Conservation (phyloP, 2,888 invertebrate species). For the Ormyrus nitidulus region DNA sequence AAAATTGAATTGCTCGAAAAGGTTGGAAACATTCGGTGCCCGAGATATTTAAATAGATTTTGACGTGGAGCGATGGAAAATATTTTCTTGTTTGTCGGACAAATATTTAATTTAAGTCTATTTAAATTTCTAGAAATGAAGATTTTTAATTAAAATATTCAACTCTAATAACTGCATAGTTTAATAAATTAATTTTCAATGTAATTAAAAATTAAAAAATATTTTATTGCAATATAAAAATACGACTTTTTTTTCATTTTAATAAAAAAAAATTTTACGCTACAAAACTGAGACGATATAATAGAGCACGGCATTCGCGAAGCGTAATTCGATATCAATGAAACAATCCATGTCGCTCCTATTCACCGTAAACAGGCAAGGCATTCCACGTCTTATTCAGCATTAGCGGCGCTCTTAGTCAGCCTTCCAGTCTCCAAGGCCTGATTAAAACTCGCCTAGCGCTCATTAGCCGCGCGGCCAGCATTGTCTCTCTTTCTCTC, state of each 20-base stretch:
- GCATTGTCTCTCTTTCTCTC: background rate
- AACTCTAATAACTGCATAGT: no score
- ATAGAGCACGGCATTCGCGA: background rate
- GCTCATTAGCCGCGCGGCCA: background rate
- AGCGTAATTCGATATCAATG: constrained; percentile 14
- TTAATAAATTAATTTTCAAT: no score
- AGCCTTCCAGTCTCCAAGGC: constrained; percentile 1
- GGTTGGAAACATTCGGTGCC: no score
- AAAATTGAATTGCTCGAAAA: no score
- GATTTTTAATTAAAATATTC: no score
- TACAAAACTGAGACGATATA: background rate
- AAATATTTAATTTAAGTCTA: no score
- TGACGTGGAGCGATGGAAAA: background rate
- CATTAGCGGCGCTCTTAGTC: constrained; percentile 9
- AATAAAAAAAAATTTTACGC: no score
- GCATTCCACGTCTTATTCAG: background rate
- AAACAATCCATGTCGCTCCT: background rate
- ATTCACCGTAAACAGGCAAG: background rate
- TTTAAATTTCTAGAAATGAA: no score
- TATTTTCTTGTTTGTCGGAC: background rate
- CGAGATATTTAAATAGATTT: no score
- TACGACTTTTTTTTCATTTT: no score
- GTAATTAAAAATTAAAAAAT: no score
- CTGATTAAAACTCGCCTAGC: constrained; percentile 31
- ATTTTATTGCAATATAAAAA: no score